A percentile compares a stretch with the other conserved stretches of the same genome.
Evolutionary conservation across 2,113 vertebrate genomes (phyloP).

Genomic region (Cnemophilus loriae): DNA sequence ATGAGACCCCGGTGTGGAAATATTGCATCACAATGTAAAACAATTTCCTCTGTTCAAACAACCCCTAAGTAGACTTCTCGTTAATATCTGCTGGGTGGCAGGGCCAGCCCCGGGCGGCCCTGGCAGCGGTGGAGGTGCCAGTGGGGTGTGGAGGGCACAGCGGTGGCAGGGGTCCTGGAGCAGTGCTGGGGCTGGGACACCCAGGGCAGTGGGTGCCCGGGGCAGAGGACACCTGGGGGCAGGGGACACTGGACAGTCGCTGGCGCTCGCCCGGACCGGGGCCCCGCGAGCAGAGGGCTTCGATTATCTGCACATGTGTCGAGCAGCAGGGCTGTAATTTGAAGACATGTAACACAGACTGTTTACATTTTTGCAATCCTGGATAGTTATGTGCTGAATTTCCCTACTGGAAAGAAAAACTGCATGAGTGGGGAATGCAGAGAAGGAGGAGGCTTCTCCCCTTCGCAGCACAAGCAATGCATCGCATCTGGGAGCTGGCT

Average conservation of each 20-base stretch:
- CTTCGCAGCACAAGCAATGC: not conserved
- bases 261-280: accelerated
- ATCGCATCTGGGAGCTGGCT: not conserved
- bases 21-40: conserved; percentile 61
- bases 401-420: conserved; percentile 57
- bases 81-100: not conserved
- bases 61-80: conserved; percentile 13
- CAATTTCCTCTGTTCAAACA: conserved; percentile 63
- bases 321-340: conserved; percentile 51
- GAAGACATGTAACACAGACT: conserved; percentile 48
- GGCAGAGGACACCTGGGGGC: not conserved
- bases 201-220: not conserved
- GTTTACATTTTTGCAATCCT: conserved; percentile 57
- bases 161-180: accelerated
- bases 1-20: conserved; percentile 62
- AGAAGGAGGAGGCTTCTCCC: conserved; percentile 12
- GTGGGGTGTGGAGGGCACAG: accelerated
- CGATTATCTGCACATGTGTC: conserved; percentile 35
- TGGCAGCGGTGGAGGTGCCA: accelerated
- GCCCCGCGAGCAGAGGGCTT: not conserved
- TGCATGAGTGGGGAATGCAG: conserved; percentile 28
- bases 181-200: not conserved
- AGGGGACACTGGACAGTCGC: not conserved
- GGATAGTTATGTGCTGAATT: conserved; percentile 32
- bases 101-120: not conserved